Percentiles rank a stretch among this genome's conserved stretches.
These are phyloP conservation scores for Corythucha ciliata DNA, from an alignment of 2,888 invertebrate genomes.

Conservation along the genomic window DNA sequence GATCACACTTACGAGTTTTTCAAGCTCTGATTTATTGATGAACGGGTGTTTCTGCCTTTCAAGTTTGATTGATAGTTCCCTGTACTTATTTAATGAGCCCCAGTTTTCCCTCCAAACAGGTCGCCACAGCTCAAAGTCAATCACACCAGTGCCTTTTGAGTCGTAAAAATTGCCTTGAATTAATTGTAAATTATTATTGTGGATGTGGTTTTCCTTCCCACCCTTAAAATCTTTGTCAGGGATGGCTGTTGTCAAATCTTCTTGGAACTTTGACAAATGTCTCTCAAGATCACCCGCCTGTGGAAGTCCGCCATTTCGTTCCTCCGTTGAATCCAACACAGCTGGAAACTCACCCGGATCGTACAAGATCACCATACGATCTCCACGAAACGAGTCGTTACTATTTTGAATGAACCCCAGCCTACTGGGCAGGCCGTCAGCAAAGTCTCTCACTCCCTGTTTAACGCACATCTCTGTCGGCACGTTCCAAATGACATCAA, in stretches of 20 bases:
- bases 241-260: conserved; percentile 50
- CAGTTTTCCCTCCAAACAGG: conserved; percentile 69
- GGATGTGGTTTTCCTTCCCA: neutral
- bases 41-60: conserved; percentile 54
- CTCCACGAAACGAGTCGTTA: conserved; percentile 55
- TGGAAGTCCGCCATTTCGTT: conserved; percentile 65
- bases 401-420: conserved; percentile 52
- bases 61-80: conserved; percentile 53
- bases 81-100: conserved; percentile 55
- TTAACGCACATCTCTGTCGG: conserved; percentile 63
- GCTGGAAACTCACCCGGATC: conserved; percentile 53
- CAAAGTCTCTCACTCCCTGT: conserved; percentile 53
- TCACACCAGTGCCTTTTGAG: conserved; percentile 56
- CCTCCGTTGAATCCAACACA: conserved; percentile 23
- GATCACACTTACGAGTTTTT: neutral
- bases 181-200: neutral
- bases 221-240: conserved; percentile 49
- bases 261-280: conserved; percentile 53
- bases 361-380: conserved; percentile 58
- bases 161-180: neutral
- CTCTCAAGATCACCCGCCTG: conserved; percentile 58
- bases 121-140: conserved; percentile 78
- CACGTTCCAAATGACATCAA: conserved; percentile 61
- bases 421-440: no score
- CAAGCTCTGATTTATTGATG: neutral